These are phyloP conservation scores for Polydrusus pterygomalis DNA, from an alignment of 2,888 invertebrate genomes.

Conservation along the genomic window DNA sequence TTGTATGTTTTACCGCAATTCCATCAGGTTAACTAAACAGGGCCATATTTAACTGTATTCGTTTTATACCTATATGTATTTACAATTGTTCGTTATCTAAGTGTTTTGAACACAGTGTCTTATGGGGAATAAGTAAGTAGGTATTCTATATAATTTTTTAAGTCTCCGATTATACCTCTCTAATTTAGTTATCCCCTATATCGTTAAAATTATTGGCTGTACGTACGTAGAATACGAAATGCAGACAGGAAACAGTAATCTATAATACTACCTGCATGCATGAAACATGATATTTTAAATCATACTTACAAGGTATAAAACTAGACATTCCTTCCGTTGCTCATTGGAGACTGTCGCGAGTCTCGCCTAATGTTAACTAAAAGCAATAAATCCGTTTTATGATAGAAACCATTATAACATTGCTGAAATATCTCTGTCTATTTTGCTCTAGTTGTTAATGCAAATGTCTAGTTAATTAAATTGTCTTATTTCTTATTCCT, in stretches of 20 bases:
- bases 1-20: too few species aligned
- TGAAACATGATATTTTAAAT: conserved; percentile 27
- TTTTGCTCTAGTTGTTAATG: conserved; percentile 31
- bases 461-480: conserved; percentile 30
- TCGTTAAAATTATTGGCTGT: conserved; percentile 14
- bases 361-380: conserved; percentile 16
- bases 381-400: conserved; percentile 3
- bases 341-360: conserved; percentile 18
- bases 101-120: too few species aligned
- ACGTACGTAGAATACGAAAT: conserved; percentile 26
- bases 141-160: too few species aligned
- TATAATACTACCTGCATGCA: conserved; percentile 44
- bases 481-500: neutral
- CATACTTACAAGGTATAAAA: conserved; percentile 39
- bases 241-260: conserved; percentile 46
- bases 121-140: too few species aligned
- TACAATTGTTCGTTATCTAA: too few species aligned
- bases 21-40: too few species aligned
- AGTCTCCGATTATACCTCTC: neutral
- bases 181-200: conserved; percentile 1
- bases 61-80: too few species aligned
- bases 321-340: conserved; percentile 41
- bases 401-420: conserved; percentile 27
- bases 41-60: too few species aligned
- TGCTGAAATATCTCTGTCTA: conserved; percentile 1